Evolutionary conservation across 2,113 vertebrate species (phyloP).

Genomic region (Pteruthius melanotis): DNA sequence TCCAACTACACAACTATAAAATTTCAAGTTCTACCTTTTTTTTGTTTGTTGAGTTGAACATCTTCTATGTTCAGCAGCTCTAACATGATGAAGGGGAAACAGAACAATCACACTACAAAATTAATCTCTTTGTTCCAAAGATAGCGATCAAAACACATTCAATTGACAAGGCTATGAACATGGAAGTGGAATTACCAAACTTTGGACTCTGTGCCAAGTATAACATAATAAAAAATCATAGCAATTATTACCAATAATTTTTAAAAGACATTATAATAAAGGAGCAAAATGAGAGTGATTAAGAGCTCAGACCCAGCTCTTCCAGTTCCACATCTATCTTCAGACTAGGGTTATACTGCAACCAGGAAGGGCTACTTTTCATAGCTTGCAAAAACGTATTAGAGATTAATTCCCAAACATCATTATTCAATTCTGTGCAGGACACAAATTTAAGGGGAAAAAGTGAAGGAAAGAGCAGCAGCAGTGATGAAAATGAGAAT

Average conservation of each 20-base stretch:
- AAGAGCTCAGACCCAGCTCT: not conserved
- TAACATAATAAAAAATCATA: not conserved
- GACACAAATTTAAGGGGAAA: not conserved
- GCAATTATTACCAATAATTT: not conserved
- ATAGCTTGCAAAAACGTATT: not conserved
- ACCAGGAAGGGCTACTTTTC: not conserved
- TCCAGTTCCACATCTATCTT: not conserved
- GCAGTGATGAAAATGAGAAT: not conserved
- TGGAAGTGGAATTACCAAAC: not conserved
- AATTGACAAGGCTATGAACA: not conserved
- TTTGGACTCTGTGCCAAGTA: not conserved
- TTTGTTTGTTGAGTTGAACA: not conserved
- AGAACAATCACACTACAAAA: not conserved
- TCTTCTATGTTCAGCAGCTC: not conserved
- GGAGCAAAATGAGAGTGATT: not conserved
- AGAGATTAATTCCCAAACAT: not conserved
- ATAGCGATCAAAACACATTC: not conserved
- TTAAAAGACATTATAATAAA: not conserved
- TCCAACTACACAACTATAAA: not conserved
- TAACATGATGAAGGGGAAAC: not conserved
- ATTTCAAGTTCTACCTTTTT: not conserved
- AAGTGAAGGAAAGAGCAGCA: not conserved
- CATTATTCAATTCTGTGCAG: not conserved
- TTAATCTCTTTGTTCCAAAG: slow-evolving; percentile 9
- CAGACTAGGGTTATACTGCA: not conserved